Evolutionary conservation across 2,888 invertebrate species (phyloP), one percentile per base, ranked within the genome.

Genomic region (Ennomos quercinarius): DNA sequence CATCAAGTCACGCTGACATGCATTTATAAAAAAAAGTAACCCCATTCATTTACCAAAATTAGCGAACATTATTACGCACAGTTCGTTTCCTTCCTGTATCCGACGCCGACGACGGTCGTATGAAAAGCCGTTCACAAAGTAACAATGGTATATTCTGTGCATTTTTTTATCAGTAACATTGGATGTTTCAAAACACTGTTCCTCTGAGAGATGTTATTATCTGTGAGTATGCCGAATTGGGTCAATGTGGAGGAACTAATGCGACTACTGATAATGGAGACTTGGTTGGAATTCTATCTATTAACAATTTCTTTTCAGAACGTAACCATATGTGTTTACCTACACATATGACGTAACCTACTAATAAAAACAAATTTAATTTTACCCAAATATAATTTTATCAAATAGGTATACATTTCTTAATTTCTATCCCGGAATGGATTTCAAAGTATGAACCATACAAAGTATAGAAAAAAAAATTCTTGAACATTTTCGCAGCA

Each of bases 161-260:
- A 68, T 74, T 67, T 63, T 65, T 65, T 71, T 69, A 73, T 78
- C 78, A 77, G 71, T 71, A 65, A 74, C 76, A 72, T 77, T 78
- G 72, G 75, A 76, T 80, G 72, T 74, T 75, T 59, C 57, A 68
- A 68, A 76, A 69, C 73, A 74, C 71, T 74, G 79, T 83, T 87
- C 81, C 86, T 82, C 78, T 79, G 80, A 80, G 77, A 80, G 78
- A 82, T 77, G 72, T 76, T 81, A 84, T 86, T 86, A 80, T 85
- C 80, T 80, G 68, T 71, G 76, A 78, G 80, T 79, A 77, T 80
- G 76, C 75, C 77, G 74, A 90, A 87, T 86, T 81, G 77, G 87
- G 87, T 84, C 85, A 84, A 72, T 73, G 73, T 73, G 74, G 69
- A 77, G 73, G 70, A 70, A 71, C 69, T 57, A 53, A 68, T 66